A percentile compares a stretch with the other conserved stretches of the same genome.
phyloP scores from a whole-genome alignment of 2,888 invertebrate species.

The Cylloceria caligata region DNA sequence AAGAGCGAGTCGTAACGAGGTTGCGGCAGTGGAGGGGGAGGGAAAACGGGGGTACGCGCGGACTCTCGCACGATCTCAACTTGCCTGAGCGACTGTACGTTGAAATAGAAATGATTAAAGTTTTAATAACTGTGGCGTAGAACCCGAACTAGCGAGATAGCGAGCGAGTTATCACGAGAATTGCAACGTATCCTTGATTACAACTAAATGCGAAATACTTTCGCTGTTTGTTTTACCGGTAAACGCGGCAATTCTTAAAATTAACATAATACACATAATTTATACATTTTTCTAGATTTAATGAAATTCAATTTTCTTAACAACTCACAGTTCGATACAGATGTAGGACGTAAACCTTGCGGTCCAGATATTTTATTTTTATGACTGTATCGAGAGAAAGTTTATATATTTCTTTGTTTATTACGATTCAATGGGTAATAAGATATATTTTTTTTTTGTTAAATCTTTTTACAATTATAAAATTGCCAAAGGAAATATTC shows the following conservation, averaged over 20 bases:
- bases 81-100: conserved; percentile 74
- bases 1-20: conserved; percentile 62
- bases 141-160: conserved; percentile 39
- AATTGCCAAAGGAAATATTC: conserved; percentile 16
- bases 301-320: no score
- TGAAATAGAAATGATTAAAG: conserved; percentile 80
- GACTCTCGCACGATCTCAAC: conserved; percentile 49
- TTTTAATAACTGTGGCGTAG: conserved; percentile 76
- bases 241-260: conserved; percentile 4
- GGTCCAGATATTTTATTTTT: neutral
- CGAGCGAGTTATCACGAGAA: conserved; percentile 23
- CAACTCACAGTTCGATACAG: neutral
- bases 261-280: conserved; percentile 1
- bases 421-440: neutral
- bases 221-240: conserved; percentile 50
- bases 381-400: neutral
- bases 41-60: conserved; percentile 18
- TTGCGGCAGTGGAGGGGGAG: conserved; percentile 47
- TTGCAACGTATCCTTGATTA: conserved; percentile 55
- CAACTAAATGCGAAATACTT: conserved; percentile 45
- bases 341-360: neutral
- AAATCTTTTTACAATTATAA: neutral
- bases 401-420: conserved; percentile 3
- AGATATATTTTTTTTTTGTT: neutral
- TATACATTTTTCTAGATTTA: neutral